A percentile compares a stretch with the other conserved stretches of the same genome.
phyloP scores from a whole-genome alignment of 2,888 invertebrate species.

The Lumbricus terrestris region DNA sequence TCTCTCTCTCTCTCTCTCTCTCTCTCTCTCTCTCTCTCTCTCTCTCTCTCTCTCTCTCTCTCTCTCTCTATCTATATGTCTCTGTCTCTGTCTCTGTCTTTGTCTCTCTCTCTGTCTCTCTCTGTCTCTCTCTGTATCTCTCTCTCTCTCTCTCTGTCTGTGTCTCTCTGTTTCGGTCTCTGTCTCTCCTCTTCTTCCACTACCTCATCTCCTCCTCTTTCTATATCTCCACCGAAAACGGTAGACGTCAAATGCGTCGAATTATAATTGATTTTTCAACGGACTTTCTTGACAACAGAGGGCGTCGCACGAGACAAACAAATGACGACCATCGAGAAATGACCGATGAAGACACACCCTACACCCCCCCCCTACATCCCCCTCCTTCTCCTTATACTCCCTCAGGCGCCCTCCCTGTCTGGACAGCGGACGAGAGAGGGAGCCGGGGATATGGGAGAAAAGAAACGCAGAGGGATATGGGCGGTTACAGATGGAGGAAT shows the following conservation, averaged over 20 bases:
- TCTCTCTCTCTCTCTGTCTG: background rate
- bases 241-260: background rate
- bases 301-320: background rate
- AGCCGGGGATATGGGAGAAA: background rate
- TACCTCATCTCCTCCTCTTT: background rate
- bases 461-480: background rate
- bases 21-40: background rate
- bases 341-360: too few relatives aligned
- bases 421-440: background rate
- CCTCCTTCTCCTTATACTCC: too few relatives aligned
- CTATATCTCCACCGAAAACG: background rate
- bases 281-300: background rate
- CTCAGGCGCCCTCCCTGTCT: too few relatives aligned
- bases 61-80: background rate
- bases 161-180: background rate
- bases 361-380: too few relatives aligned
- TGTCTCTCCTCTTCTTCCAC: background rate
- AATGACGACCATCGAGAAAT: too few relatives aligned
- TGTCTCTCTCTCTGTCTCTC: background rate
- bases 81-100: background rate
- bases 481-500: background rate
- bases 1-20: background rate
- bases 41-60: background rate
- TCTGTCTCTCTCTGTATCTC: background rate
- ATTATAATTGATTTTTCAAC: slow-evolving; percentile 12